Evolutionary conservation across 2,113 vertebrate species (phyloP), one percentile per base, ranked within the genome.

Genomic region (Syrrhaptes paradoxus): DNA sequence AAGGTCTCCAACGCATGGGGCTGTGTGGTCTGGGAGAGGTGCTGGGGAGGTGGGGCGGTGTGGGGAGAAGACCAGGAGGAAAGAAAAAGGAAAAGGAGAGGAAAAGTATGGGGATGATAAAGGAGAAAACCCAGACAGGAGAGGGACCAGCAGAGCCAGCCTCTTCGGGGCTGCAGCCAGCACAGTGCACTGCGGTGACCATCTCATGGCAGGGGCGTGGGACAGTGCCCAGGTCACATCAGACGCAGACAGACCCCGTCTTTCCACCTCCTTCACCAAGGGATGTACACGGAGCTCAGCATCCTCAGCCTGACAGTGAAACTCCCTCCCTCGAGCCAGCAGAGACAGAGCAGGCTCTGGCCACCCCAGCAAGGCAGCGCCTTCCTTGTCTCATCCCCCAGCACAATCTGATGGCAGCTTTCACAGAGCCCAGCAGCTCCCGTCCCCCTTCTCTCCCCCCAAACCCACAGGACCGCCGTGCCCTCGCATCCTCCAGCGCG

Each of bases 391-490:
- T 13, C 7, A 0, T 25, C 7, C 58, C 51, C 72, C 89, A 3
- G 11, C 2, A 1, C 16, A 0, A 2, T 5, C 11, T 3, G 34
- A 52, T 0, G 3, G 15, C 2, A 7, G 32, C 59, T 10, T 68
- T 19, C 0, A 1, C 86, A 26, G 76, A 68, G 31, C 72, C 61
- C 90, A 20, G 54, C 71, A 79, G 62, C 94, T 41, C 90, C 63
- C 6, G 0, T 79, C 52, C 85, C 71, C 85, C 74, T 2, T 0
- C 3, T 22, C 91, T 88, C 63, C 86, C 85, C 85, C 61, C 48
- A 4, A 2, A 1, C 11, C 52, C 25, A 1, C 57, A 41, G 80
- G 43, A 29, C 93, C 3, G 52, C 82, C 7, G 3, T 85, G 86
- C 86, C 86, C 93, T 77, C 31, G 1, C 86, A 89, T 79, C 87